Evolutionary conservation across 2,113 vertebrate genomes (phyloP), one percentile per base, ranked within the genome.

Genomic region (Amphiprion ocellaris): DNA sequence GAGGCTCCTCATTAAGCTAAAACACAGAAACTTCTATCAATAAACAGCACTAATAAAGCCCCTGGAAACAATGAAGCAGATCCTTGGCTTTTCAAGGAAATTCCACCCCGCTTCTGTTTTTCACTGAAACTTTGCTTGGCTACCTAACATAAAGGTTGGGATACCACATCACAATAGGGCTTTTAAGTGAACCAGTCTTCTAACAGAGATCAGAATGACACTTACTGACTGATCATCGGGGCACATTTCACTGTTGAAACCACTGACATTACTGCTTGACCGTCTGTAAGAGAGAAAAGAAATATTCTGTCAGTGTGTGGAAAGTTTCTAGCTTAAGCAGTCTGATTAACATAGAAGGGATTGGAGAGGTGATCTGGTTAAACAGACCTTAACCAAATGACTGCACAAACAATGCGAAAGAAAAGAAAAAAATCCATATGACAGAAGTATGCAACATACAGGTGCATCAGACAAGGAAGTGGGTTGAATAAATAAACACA

Each of bases 261-360:
- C 97, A 0, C 98, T 99, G 90, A 97, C 93, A 52, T 96, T 99
- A 89, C 98, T 99, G 89, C 97, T 98, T 0, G 98, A 98, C 46
- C 98, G 94, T 89, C 98, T 99, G 91, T 52, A 77, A 85, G 26
- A 72, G 7, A 74, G 23, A n/a, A 46, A 44, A 68, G 44, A 2
- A 55, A 37, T 10, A 37, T 37, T 10, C 6, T 71, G 12, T 74
- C 11, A 71, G 14, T 62, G n/a, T 19, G 1, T 0, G 4, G 10
- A 30, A 49, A 1, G 1, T 30, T 61, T 60, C 1, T 30, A 4
- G 2, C 16, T 46, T 7, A 12, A 14, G 30, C 6, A 15, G 11
- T 0, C 15, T 55, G 37, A 19, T 5, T 10, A 15, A 58, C 2
- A 28, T 5, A 54, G 16, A 66, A 47, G 10, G 30, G 53, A 54